Conservation (phyloP, 2,888 invertebrate genomes). For the Parthenolecanium corni region DNA sequence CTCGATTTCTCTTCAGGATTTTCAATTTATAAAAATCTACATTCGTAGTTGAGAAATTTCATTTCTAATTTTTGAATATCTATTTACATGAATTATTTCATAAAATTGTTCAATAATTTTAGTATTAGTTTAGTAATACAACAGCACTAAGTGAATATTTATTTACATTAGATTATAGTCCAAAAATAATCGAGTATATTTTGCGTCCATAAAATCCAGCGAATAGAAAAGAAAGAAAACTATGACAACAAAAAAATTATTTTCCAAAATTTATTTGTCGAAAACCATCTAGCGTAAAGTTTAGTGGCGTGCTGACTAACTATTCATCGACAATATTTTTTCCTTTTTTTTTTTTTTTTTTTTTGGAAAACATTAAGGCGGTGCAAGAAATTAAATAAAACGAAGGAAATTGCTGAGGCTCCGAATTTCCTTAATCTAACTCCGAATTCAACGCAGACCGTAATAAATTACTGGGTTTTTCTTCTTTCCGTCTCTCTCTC, state of each 20-base stretch:
- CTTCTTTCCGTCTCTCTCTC: background rate
- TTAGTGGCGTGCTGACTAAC: constrained; percentile 18
- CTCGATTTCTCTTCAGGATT: too few relatives aligned
- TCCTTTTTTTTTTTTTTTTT: background rate
- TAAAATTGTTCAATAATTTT: too few relatives aligned
- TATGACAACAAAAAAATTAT: background rate
- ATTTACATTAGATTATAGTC: too few relatives aligned
- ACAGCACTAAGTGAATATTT: too few relatives aligned
- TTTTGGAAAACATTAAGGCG: constrained; percentile 1
- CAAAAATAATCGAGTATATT: too few relatives aligned
- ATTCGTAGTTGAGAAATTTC: too few relatives aligned
- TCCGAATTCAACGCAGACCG: background rate
- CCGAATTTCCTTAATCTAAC: constrained; percentile 22
- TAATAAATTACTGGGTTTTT: background rate
- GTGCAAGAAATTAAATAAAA: constrained; percentile 18
- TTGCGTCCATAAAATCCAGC: background rate
- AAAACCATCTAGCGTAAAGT: constrained; percentile 20
- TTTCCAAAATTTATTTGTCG: constrained; percentile 1
- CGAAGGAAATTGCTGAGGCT: constrained; percentile 18
- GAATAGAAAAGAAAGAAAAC: constrained; percentile 1
- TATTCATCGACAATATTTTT: constrained; percentile 9
- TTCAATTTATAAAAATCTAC: too few relatives aligned
- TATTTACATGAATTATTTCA: too few relatives aligned
- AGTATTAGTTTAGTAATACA: too few relatives aligned
- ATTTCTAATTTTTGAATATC: too few relatives aligned